A percentile compares a stretch with the other conserved stretches of the same genome.
Evolutionary conservation across 2,797 vertebrate species (phyloP).

Genomic region (Spea hammondii): DNA sequence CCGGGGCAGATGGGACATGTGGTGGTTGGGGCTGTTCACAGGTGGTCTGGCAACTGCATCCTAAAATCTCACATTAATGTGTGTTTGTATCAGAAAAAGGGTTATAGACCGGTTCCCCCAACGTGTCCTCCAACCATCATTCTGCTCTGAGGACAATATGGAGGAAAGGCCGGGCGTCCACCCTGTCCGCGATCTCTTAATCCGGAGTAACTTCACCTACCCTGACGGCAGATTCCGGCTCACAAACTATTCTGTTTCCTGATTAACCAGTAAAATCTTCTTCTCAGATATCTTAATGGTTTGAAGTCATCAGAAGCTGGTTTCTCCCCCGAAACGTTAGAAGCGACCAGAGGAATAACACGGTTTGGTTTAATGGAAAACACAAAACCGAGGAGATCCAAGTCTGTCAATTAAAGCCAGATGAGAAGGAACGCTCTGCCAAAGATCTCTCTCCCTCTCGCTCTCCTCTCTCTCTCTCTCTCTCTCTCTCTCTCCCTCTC

Average conservation of each 20-base stretch:
- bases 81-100: too few relatives aligned
- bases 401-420: conserved; percentile 53
- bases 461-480: not conserved
- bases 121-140: too few relatives aligned
- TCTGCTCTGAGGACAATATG: too few relatives aligned
- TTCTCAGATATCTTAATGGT: not conserved
- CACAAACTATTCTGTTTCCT: not conserved
- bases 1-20: too few relatives aligned
- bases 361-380: conserved; percentile 29
- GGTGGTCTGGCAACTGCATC: too few relatives aligned
- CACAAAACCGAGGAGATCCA: conserved; percentile 8
- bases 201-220: not conserved
- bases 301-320: conserved; percentile 23
- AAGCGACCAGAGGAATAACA: conserved; percentile 34
- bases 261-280: conserved; percentile 19
- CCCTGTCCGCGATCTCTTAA: not conserved
- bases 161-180: not conserved
- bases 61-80: too few relatives aligned
- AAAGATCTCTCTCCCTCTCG: conserved; percentile 37
- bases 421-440: conserved; percentile 43
- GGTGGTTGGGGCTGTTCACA: too few relatives aligned
- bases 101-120: too few relatives aligned
- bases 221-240: not conserved
- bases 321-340: conserved; percentile 35
- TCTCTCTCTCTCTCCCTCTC: too few relatives aligned